Conservation (phyloP, 1,140 invertebrate genomes). For the Globodera rostochiensis region DNA sequence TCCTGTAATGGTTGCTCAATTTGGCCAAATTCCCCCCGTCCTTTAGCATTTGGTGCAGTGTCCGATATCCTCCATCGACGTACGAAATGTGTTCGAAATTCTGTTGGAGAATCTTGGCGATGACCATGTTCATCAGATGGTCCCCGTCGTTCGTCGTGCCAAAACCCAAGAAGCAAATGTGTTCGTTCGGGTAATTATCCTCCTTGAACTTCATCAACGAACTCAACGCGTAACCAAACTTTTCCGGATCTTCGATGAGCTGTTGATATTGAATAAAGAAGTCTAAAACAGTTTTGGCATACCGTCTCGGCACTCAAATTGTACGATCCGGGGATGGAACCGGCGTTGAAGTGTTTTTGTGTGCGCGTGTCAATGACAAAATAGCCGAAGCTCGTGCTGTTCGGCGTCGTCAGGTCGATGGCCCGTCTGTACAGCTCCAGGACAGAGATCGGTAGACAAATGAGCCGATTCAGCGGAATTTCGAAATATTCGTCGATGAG, state of each 20-base stretch:
- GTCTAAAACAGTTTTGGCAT: constrained; percentile 51
- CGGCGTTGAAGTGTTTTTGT: constrained; percentile 92
- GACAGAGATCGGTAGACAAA: constrained; percentile 88
- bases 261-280: constrained; percentile 57
- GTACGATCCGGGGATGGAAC: constrained; percentile 93
- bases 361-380: constrained; percentile 96
- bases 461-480: constrained; percentile 75
- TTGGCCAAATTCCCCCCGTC: constrained; percentile 49
- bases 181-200: constrained; percentile 66
- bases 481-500: constrained; percentile 65
- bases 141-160: constrained; percentile 87
- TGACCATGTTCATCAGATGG: constrained; percentile 80
- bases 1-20: constrained; percentile 63
- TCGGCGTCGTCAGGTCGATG: constrained; percentile 35
- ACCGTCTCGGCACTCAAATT: constrained; percentile 92
- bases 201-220: constrained; percentile 75
- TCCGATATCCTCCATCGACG: constrained; percentile 84
- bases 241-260: constrained; percentile 91
- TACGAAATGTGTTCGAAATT: constrained; percentile 88
- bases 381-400: constrained; percentile 73
- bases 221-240: constrained; percentile 91
- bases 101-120: constrained; percentile 92
- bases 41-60: constrained; percentile 62
- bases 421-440: constrained; percentile 66
- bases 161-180: constrained; percentile 94